Percentiles rank a stretch among this genome's conserved stretches.
Conservation (phyloP, 2,113 vertebrate species). For the Rhinopithecus roxellana region DNA sequence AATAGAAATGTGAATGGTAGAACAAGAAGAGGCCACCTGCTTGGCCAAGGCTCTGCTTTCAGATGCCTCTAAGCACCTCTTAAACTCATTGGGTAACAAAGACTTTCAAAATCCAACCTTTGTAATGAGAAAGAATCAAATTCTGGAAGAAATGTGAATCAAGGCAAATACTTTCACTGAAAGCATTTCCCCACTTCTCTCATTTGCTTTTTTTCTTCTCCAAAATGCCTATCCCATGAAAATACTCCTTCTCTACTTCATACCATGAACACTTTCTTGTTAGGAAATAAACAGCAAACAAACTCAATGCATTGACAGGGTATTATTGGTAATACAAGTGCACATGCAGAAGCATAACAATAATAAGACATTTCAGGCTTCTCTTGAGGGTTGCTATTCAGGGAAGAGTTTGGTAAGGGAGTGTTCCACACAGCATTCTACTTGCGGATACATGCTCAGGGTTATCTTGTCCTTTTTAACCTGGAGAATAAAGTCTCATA, state of each 20-base stretch:
- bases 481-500: conserved; percentile 15
- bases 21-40: not conserved
- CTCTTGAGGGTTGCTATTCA: not conserved
- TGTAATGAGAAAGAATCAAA: not conserved
- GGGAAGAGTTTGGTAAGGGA: not conserved
- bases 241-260: not conserved
- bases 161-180: not conserved
- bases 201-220: not conserved
- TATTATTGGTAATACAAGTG: not conserved
- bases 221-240: not conserved
- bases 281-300: not conserved
- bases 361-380: not conserved
- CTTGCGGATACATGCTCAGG: not conserved
- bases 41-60: not conserved
- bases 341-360: not conserved
- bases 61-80: not conserved
- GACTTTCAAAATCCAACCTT: not conserved
- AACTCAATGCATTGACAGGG: not conserved
- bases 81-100: not conserved
- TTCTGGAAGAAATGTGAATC: conserved; percentile 5
- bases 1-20: too few relatives aligned
- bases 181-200: not conserved
- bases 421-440: not conserved
- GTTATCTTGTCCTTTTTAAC: not conserved
- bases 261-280: not conserved